Conservation (phyloP, 2,113 vertebrate species). For the Ophiodon elongatus region DNA sequence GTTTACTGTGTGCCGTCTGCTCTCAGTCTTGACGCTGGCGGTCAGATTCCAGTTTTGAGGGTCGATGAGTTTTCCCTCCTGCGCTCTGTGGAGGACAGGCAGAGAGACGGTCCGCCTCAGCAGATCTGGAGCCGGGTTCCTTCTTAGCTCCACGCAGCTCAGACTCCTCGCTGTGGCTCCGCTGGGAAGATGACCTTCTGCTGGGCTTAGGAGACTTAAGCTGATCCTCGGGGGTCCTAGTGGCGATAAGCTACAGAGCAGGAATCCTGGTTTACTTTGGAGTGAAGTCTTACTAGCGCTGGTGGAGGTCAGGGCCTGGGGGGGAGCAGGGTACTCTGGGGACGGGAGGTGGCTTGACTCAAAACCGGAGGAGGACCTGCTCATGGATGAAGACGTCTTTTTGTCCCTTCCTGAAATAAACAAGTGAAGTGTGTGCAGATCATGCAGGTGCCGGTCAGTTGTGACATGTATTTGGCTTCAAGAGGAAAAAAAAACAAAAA, state of each 20-base stretch:
- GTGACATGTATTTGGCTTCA: slow-evolving; percentile 7
- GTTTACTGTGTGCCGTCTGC: neutral
- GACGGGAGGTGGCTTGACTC: slow-evolving; percentile 83
- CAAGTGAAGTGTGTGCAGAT: slow-evolving; percentile 61
- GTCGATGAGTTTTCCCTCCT: slow-evolving; percentile 35
- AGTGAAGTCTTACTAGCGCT: slow-evolving; percentile 70
- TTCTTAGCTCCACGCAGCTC: slow-evolving; percentile 85
- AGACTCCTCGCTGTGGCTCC: slow-evolving; percentile 77
- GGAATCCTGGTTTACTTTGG: slow-evolving; percentile 65
- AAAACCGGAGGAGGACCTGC: slow-evolving; percentile 85
- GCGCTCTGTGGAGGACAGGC: slow-evolving; percentile 83
- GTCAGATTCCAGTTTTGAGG: slow-evolving; percentile 36
- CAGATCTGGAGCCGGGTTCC: slow-evolving; percentile 40
- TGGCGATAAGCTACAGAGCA: slow-evolving; percentile 29
- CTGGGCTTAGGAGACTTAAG: slow-evolving; percentile 16
- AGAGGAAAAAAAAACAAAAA: neutral
- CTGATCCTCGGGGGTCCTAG: slow-evolving; percentile 53
- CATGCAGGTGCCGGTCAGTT: slow-evolving; percentile 27
- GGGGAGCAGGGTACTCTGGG: slow-evolving; percentile 79
- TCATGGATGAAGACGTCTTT: slow-evolving; percentile 80
- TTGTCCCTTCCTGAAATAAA: slow-evolving; percentile 89
- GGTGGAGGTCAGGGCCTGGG: slow-evolving; percentile 69
- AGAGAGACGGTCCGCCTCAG: slow-evolving; percentile 87
- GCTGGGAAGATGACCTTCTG: slow-evolving; percentile 80
- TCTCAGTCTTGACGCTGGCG: neutral